Base-by-base conservation (phyloP, 2,888 invertebrate species). In the Andrena trimmerana region DNA sequence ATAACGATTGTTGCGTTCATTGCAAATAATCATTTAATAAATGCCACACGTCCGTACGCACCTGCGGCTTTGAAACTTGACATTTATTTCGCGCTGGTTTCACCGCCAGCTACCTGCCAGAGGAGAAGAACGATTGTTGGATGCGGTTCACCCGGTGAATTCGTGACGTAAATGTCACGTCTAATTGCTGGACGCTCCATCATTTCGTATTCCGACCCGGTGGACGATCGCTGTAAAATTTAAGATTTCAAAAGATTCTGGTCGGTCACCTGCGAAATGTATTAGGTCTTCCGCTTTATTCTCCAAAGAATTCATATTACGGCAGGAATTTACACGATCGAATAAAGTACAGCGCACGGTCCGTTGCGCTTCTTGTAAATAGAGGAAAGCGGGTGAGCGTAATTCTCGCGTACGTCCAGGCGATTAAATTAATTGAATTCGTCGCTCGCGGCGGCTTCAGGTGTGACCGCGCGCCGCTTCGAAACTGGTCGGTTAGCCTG, bases 1-100 rank as follows among this genome's bases (percentile, higher is more conserved):
- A 85, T 74, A 83, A 86, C 79, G 81, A 81, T 86, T 24, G 70
- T 72, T 65, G 80, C 85, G 72, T 85, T 72, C 78, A 65, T 72
- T 80, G 79, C 76, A 82, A 86, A 88, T 83, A 88, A 88, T 86
- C 74, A 50, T 83, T 82, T 78, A 82, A 88, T 78, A 88, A 88
- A 88, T 88, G 88, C 74, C 85, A 86, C 81, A 76, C 70, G 52
- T 54, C 20, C 24, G 2, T 59, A 78, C 74, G 82, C 86, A 82
- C 72, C 81, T 72, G 79, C 68, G 59, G 73, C 54, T 65, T 84
- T 50, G 65, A 67, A 77, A 79, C 81, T 71, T 59, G 84, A 73
- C 82, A 74, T 81, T 86, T 79, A 63, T 82, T 83, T 68, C 48
- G 69, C 54, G 60, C 62, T 20, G 67, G 27, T 77, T 85, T 81